A percentile compares a stretch with the other conserved stretches of the same genome.
Evolutionary conservation across 2,797 vertebrate genomes (phyloP).

Genomic region (Epinephelus awoara): DNA sequence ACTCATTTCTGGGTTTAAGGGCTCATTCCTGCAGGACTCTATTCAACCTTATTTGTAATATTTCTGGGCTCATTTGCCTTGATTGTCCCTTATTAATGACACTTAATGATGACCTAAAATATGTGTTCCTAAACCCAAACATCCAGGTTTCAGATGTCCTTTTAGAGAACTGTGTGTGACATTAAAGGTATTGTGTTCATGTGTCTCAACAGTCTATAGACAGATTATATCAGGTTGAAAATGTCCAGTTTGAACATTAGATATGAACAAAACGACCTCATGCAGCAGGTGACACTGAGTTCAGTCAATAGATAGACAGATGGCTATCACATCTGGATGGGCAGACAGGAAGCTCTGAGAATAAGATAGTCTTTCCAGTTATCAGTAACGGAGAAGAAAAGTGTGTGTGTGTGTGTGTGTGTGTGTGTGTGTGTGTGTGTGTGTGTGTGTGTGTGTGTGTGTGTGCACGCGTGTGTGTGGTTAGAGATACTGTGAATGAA

Average conservation of each 20-base stretch:
- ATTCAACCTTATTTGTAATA: too few species aligned
- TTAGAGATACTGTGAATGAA: slow-evolving; percentile 21
- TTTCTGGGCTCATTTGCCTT: too few species aligned
- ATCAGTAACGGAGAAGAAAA: background rate
- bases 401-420: slow-evolving; percentile 11
- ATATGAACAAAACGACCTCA: background rate
- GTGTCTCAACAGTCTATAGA: too few species aligned
- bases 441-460: slow-evolving; percentile 3
- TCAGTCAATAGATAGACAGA: slow-evolving; percentile 10
- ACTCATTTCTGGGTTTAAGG: too few species aligned
- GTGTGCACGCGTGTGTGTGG: background rate
- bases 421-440: slow-evolving; percentile 8
- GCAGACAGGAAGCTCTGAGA: slow-evolving; percentile 25
- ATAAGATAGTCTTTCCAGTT: slow-evolving; percentile 4
- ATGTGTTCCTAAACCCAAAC: too few species aligned
- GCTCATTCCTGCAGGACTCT: too few species aligned
- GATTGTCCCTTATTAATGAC: too few species aligned
- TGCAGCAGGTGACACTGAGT: background rate
- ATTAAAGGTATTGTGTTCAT: too few species aligned
- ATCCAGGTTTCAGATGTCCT: too few species aligned
- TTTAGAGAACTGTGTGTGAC: too few species aligned
- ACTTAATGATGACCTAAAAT: too few species aligned
- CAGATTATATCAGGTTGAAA: too few species aligned
- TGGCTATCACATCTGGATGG: slow-evolving; percentile 24
- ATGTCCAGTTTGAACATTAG: background rate